Evolutionary conservation across 1,140 invertebrate genomes (phyloP).

Genomic region (Paraescarpia echinospica): DNA sequence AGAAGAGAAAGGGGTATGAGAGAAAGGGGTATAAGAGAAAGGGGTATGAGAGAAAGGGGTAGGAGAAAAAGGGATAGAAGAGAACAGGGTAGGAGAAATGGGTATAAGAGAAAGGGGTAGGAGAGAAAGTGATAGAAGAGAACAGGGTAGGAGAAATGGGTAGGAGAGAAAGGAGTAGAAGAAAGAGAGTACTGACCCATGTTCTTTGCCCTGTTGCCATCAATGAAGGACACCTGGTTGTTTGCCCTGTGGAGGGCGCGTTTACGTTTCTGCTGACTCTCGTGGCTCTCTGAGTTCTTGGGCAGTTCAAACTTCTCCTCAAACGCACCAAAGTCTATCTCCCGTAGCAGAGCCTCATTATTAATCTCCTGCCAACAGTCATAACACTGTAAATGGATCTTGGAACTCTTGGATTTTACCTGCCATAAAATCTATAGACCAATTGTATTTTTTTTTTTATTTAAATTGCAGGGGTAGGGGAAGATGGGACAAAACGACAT

Average conservation of each 20-base stretch:
- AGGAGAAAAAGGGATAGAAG: no score
- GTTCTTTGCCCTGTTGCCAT: conserved; percentile 19
- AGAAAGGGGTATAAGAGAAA: no score
- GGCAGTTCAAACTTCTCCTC: conserved; percentile 27
- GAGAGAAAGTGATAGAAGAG: not conserved
- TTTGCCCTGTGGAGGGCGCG: not conserved
- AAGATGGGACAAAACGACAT: no score
- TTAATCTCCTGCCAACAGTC: conserved; percentile 21
- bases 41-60: no score
- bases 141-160: not conserved
- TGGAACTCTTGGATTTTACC: not conserved
- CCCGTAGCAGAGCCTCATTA: conserved; percentile 22
- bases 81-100: no score
- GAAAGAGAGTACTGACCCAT: not conserved
- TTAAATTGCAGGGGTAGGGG: no score
- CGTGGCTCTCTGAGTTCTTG: not conserved
- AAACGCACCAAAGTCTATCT: conserved; percentile 29
- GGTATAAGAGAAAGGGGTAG: not conserved
- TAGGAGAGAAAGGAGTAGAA: not conserved
- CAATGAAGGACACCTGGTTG: conserved; percentile 14
- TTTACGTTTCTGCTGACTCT: conserved; percentile 15
- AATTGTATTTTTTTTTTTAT: not conserved
- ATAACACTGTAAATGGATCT: not conserved
- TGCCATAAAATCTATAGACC: not conserved
- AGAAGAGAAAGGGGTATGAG: no score